phyloP scores from a whole-genome alignment of 2,797 vertebrate species.

The Bryconaethiops microstoma region DNA sequence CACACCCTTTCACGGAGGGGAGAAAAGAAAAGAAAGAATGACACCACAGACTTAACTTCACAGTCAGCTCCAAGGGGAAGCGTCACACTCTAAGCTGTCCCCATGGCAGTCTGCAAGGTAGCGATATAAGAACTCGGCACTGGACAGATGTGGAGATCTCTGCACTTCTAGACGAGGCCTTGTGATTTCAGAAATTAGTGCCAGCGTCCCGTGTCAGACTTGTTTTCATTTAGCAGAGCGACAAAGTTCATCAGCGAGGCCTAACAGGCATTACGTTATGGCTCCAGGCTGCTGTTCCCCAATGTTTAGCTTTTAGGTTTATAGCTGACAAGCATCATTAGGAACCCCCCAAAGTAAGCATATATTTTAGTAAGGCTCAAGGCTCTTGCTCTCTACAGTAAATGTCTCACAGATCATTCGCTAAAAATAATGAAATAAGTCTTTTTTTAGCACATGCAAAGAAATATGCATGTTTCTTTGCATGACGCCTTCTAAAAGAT shows the following conservation, averaged over 20 bases:
- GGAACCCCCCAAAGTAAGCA: slow-evolving; percentile 7
- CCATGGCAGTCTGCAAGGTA: slow-evolving; percentile 75
- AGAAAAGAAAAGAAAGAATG: slow-evolving; percentile 66
- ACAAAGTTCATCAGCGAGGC: slow-evolving; percentile 40
- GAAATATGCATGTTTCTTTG: neutral
- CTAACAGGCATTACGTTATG: slow-evolving; percentile 24
- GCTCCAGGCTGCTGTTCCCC: slow-evolving; percentile 17
- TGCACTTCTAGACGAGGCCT: slow-evolving; percentile 45
- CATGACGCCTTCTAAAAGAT: neutral
- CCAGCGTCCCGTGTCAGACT: slow-evolving; percentile 15
- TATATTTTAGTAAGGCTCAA: slow-evolving; percentile 14
- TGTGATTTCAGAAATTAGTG: slow-evolving; percentile 31
- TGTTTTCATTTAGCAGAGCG: slow-evolving; percentile 29
- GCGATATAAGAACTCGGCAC: slow-evolving; percentile 79
- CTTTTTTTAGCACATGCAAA: neutral
- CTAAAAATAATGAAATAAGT: neutral
- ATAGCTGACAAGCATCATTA: slow-evolving; percentile 43
- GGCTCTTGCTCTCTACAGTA: slow-evolving; percentile 6
- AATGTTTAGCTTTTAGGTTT: neutral
- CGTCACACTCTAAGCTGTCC: slow-evolving; percentile 51
- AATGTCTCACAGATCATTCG: neutral
- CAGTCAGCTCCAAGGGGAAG: slow-evolving; percentile 74
- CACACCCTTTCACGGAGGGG: slow-evolving; percentile 62
- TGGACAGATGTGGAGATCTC: slow-evolving; percentile 74
- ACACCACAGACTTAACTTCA: slow-evolving; percentile 84